Base-by-base conservation (phyloP, 2,797 vertebrate genomes). In the Erethizon dorsatum region DNA sequence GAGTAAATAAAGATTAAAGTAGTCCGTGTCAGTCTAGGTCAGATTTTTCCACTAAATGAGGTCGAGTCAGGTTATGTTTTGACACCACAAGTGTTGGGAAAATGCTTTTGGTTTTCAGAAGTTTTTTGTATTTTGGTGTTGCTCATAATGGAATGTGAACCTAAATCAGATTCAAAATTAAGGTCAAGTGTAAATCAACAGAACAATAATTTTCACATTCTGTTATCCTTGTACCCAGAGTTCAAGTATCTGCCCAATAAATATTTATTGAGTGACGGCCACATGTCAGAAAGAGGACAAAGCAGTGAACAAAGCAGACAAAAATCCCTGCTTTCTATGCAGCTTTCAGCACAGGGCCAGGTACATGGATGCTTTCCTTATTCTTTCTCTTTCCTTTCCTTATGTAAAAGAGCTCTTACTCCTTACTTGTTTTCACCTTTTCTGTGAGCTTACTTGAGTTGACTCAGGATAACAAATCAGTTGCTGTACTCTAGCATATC, bases 1-100 rank as follows among this genome's bases (percentile, higher is more conserved):
- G 85, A 75, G 75, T 85, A 91, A 91, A 93, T 79, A 80, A 91
- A 87, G 75, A 77, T 83, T 94, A 86, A 95, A 96, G 89, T 86
- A 95, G 56, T 7, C 15, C 57, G 50, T 86, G 83, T 86, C 52
- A 83, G 15, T 83, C 3, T 65, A 90, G 92, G 87, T 83, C 83
- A 96, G 50, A 3, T 20, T 90, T 97, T 94, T 86, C 89, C 83
- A 89, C 4, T 57, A 82, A 91, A 50, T 77, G 57, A 91, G 45
- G 80, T 91, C 79, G 80, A 83, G 37, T 80, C 24, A 91, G 80
- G 90, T 83, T 96, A 91, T 52, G 65, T 91, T 91, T 96, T 86
- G 96, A 96, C 54, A 96, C 5, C 33, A 80, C 75, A 88, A 89
- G 37, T 91, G 13, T 91, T 86, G 75, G 52, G 63, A 83, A 92